Evolutionary conservation across 2,797 vertebrate genomes (phyloP).

Genomic region (Cyclura pinguis): DNA sequence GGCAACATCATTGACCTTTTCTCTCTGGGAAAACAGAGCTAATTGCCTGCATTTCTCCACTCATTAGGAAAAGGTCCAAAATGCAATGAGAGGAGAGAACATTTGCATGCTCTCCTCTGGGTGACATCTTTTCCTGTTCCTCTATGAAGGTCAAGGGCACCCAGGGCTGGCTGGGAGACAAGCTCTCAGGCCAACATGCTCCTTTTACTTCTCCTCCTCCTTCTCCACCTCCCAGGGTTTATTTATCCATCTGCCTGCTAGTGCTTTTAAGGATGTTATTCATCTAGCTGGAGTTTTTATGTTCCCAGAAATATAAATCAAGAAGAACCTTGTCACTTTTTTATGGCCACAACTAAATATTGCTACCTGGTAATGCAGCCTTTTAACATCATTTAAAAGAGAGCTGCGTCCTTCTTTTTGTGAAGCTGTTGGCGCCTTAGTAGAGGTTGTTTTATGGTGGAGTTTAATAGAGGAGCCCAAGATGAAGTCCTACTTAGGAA

Average conservation of each 20-base stretch:
- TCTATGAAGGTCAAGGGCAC: constrained; percentile 61
- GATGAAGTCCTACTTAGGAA: constrained; percentile 11
- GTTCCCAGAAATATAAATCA: constrained; percentile 39
- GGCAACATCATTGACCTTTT: constrained; percentile 63
- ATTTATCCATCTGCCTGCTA: constrained; percentile 36
- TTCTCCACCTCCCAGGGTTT: not conserved
- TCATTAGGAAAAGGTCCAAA: constrained; percentile 67
- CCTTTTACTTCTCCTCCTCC: fast-evolving
- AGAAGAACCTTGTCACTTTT: constrained; percentile 26
- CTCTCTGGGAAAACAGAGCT: constrained; percentile 46
- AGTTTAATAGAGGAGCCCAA: constrained; percentile 26
- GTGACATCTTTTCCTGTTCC: constrained; percentile 51
- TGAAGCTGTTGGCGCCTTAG: not conserved
- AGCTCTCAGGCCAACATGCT: not conserved
- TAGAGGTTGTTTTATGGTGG: not conserved
- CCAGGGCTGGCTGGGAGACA: not conserved
- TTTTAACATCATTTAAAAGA: not conserved
- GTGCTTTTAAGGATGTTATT: constrained; percentile 40
- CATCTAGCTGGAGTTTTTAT: constrained; percentile 27
- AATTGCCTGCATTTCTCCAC: constrained; percentile 52
- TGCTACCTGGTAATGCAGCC: constrained; percentile 29
- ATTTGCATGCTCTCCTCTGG: constrained; percentile 35
- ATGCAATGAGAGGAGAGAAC: constrained; percentile 21
- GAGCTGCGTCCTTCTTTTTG: not conserved
- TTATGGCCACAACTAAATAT: constrained; percentile 29